phyloP scores from a whole-genome alignment of 2,113 vertebrate species.

The Apaloderma vittatum region DNA sequence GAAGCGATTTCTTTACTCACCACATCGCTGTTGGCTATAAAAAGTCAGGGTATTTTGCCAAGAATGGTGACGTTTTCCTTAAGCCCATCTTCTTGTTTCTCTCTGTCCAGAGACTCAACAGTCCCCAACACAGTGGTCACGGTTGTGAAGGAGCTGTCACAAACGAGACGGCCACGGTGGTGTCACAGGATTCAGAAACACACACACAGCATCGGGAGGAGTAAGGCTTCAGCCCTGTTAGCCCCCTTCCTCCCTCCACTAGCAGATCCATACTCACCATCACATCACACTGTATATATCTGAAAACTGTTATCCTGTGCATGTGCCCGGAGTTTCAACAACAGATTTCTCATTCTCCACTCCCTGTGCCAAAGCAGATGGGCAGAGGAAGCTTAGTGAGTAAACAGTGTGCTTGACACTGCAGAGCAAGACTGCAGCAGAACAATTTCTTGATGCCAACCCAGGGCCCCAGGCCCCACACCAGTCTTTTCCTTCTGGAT shows the following conservation, averaged over 20 bases:
- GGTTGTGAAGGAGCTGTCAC: background rate
- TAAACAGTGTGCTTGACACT: background rate
- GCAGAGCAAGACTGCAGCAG: background rate
- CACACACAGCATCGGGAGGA: accelerated
- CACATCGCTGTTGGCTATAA: background rate
- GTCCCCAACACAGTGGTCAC: accelerated
- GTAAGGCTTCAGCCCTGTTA: background rate
- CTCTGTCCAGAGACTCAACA: background rate
- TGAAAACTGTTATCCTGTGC: background rate
- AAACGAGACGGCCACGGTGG: background rate
- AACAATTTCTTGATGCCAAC: background rate
- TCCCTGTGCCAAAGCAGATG: background rate
- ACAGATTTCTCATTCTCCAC: slow-evolving; percentile 6
- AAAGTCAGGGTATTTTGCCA: slow-evolving; percentile 18
- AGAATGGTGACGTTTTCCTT: slow-evolving; percentile 22
- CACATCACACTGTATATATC: background rate
- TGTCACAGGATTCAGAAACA: background rate
- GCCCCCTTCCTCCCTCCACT: background rate
- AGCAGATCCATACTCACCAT: background rate
- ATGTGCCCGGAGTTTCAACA: background rate
- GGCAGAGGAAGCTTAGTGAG: background rate
- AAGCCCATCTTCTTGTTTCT: background rate
- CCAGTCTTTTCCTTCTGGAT: background rate
- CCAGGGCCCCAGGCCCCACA: background rate
- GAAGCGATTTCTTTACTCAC: slow-evolving; percentile 11